Conservation (phyloP, 2,888 invertebrate genomes). For the Campoplex nolae region DNA sequence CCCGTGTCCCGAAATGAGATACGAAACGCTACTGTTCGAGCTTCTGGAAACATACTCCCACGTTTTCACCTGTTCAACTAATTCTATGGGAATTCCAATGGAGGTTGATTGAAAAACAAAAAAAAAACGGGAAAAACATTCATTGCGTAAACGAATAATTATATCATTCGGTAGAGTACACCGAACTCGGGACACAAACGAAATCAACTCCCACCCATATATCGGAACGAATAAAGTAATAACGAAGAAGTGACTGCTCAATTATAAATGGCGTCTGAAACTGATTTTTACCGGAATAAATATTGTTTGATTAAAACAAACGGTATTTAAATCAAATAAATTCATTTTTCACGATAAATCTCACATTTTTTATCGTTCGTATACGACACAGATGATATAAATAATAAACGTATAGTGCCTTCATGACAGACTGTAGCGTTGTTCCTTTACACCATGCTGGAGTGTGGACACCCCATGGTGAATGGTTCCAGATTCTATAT, state of each 20-base stretch:
- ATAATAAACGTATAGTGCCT: slow-evolving; percentile 53
- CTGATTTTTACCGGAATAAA: neutral
- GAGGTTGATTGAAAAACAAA: neutral
- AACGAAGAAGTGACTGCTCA: neutral
- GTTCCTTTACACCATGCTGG: slow-evolving; percentile 54
- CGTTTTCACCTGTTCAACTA: slow-evolving; percentile 13
- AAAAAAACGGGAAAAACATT: neutral
- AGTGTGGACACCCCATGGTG: slow-evolving; percentile 71
- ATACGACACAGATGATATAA: slow-evolving; percentile 36
- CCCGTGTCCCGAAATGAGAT: slow-evolving; percentile 28
- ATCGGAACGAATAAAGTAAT: neutral
- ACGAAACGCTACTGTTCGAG: slow-evolving; percentile 56
- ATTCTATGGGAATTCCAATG: slow-evolving; percentile 52
- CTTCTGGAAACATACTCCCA: slow-evolving; percentile 47
- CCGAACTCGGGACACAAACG: neutral
- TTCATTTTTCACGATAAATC: slow-evolving; percentile 15
- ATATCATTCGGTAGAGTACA: neutral
- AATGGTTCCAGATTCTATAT: slow-evolving; percentile 61
- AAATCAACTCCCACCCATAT: neutral
- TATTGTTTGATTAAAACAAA: neutral
- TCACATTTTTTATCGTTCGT: slow-evolving; percentile 25
- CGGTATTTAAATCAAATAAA: slow-evolving; percentile 36
- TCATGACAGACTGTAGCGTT: slow-evolving; percentile 58
- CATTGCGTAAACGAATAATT: neutral
- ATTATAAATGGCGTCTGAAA: neutral